phyloP scores from a whole-genome alignment of 37 sponge, comb jelly and placozoan species.

The Ianthella basta region DNA sequence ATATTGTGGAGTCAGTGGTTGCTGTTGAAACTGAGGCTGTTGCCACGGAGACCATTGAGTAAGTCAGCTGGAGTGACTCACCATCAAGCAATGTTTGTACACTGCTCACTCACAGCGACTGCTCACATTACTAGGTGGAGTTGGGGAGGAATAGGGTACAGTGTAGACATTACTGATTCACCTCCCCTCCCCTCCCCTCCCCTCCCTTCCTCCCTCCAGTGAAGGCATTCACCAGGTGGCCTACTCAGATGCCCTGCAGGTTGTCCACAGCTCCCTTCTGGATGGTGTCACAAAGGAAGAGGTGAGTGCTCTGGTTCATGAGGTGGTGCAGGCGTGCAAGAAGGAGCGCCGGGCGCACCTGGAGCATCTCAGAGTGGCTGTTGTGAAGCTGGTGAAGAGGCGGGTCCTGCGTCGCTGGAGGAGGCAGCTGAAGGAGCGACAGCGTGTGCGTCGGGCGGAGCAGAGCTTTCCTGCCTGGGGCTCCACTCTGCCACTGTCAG shows the following conservation, averaged over 20 bases:
- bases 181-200: background rate
- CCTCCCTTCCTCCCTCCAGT: background rate
- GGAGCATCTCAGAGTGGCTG: background rate
- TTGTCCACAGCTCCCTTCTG: background rate
- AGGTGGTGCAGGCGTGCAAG: constrained; percentile 11
- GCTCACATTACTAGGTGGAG: too few species aligned
- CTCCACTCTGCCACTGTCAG: background rate
- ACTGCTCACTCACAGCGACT: too few species aligned
- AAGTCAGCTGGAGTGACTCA: too few species aligned
- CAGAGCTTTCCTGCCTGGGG: background rate
- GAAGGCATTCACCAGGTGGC: background rate
- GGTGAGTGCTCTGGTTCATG: background rate
- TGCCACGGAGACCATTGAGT: too few species aligned
- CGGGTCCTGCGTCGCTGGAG: constrained; percentile 13
- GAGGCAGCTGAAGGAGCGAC: constrained; percentile 7
- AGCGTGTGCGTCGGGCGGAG: background rate
- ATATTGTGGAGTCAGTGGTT: background rate
- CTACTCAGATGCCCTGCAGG: too few species aligned
- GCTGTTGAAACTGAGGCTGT: background rate
- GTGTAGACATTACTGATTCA: background rate
- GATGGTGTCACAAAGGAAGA: background rate
- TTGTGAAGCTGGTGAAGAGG: background rate
- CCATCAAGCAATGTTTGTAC: too few species aligned
- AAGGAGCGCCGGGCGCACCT: background rate
- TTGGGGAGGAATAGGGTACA: too few species aligned